Base-by-base conservation (phyloP, 2,888 invertebrate genomes). In the Euplexia lucipara region DNA sequence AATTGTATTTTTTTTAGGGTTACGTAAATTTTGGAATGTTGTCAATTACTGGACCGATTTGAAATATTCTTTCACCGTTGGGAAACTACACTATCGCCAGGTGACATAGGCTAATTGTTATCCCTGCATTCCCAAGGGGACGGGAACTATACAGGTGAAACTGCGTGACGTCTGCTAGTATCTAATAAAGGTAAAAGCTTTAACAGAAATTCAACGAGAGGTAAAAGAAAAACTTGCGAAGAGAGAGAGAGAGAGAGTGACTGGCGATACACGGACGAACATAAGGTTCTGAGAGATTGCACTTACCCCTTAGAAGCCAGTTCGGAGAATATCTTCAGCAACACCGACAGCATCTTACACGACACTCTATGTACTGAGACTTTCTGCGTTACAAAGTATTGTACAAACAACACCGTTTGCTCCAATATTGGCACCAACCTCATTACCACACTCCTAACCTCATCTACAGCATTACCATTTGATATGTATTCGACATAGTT, bases 321-420 rank as follows among this genome's bases (percentile, higher is more conserved):
- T 81, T 98, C 98, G 0, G 97, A 96, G 89, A 99, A 99, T 14
- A 99, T 97, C 69, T 97, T 97, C 58, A 98, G 90, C 61, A 99
- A 95, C 4, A 98, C 96, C 0, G 98, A 98, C 8, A 98, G 94
- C 94, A 99, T 96, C 93, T 99, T 99, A 78, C 97, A 97, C 0
- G 97, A 97, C 0, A 97, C 96, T 79, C 98, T 96, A 84, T 98
- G 98, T 0, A 97, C 96, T 0, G 97, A 97, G 3, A 98, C 96
- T 87, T 97, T 97, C 79, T 98, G 97, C 0, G 97, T 96, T 6
- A 99, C 89, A 82, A 98, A 97, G 88, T 97, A 98, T 86, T 98
- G 97, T 2, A 97, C 96, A 51, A 98, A 94, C 20, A 97, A 88
- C 49, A 96, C 91, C 53, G 97, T 97, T 90, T 99, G 98, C 64